These are phyloP conservation scores for Cephalopholis sonnerati DNA, from an alignment of 2,113 vertebrate species.

Conservation along the genomic window DNA sequence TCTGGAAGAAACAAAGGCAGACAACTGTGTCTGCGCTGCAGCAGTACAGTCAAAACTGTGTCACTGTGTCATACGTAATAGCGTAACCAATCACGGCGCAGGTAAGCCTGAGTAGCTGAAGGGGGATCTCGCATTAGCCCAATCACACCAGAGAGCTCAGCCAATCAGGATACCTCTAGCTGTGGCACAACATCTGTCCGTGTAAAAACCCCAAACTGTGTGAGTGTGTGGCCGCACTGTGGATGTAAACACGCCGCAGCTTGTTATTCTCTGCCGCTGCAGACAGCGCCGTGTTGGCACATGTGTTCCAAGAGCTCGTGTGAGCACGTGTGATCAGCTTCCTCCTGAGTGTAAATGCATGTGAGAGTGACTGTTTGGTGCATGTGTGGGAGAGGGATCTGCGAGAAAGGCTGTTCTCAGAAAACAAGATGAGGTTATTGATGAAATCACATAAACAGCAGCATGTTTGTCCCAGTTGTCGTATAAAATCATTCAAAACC, in stretches of 20 bases:
- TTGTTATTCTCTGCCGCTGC: slow-evolving; percentile 19
- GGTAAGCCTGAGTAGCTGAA: slow-evolving; percentile 45
- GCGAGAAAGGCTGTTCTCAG: neutral
- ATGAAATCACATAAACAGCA: neutral
- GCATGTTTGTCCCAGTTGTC: neutral
- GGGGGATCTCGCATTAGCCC: slow-evolving; percentile 25
- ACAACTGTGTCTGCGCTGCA: neutral
- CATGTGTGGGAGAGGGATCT: neutral
- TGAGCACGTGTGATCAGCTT: neutral
- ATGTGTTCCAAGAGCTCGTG: neutral
- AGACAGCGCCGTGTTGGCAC: slow-evolving; percentile 9
- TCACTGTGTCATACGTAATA: slow-evolving; percentile 77
- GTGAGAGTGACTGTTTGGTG: neutral
- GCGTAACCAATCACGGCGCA: slow-evolving; percentile 69
- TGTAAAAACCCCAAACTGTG: slow-evolving; percentile 6
- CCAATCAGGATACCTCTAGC: slow-evolving; percentile 50
- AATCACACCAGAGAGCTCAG: slow-evolving; percentile 47
- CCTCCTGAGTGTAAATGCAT: neutral
- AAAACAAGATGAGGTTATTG: neutral
- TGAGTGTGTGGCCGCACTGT: slow-evolving; percentile 13
- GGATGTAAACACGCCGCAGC: slow-evolving; percentile 34
- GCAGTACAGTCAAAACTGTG: slow-evolving; percentile 61
- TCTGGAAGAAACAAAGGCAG: slow-evolving; percentile 1
- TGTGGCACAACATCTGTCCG: slow-evolving; percentile 10
- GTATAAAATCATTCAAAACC: neutral